These are phyloP conservation scores for Apogon talboti DNA, from an alignment of 2,797 vertebrate species.

Conservation along the genomic window DNA sequence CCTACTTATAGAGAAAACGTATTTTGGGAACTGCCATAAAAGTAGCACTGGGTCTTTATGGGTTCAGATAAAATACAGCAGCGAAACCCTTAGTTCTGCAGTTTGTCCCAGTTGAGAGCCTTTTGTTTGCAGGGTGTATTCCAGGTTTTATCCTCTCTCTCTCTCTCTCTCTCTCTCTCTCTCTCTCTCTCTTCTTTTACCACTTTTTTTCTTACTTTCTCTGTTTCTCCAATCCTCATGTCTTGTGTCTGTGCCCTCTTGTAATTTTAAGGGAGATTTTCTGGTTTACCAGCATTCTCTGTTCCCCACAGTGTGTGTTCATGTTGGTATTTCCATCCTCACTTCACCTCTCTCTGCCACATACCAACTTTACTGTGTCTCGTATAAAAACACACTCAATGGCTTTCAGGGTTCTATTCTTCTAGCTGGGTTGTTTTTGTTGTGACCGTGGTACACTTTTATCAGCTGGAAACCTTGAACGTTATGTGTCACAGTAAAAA, in stretches of 20 bases:
- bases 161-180: background rate
- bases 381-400: slow-evolving; percentile 59
- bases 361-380: slow-evolving; percentile 66
- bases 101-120: too few relatives aligned
- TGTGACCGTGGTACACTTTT: too few relatives aligned
- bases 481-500: slow-evolving; percentile 20
- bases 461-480: too few relatives aligned
- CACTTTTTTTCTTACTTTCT: background rate
- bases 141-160: slow-evolving; percentile 22
- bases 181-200: slow-evolving; percentile 1
- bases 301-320: slow-evolving; percentile 44
- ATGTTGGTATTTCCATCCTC: slow-evolving; percentile 61
- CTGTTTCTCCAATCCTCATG: background rate
- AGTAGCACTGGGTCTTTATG: too few relatives aligned
- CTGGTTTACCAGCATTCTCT: slow-evolving; percentile 59
- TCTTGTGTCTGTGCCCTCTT: slow-evolving; percentile 45
- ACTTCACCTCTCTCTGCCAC: slow-evolving; percentile 44
- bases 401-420: slow-evolving; percentile 34
- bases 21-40: too few relatives aligned
- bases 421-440: slow-evolving; percentile 15
- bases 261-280: slow-evolving; percentile 63
- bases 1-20: too few relatives aligned
- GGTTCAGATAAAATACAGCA: too few relatives aligned
- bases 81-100: too few relatives aligned
- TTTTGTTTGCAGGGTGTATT: slow-evolving; percentile 31